Evolutionary conservation across 1,140 invertebrate genomes (phyloP).

Genomic region (Ectropis grisescens): DNA sequence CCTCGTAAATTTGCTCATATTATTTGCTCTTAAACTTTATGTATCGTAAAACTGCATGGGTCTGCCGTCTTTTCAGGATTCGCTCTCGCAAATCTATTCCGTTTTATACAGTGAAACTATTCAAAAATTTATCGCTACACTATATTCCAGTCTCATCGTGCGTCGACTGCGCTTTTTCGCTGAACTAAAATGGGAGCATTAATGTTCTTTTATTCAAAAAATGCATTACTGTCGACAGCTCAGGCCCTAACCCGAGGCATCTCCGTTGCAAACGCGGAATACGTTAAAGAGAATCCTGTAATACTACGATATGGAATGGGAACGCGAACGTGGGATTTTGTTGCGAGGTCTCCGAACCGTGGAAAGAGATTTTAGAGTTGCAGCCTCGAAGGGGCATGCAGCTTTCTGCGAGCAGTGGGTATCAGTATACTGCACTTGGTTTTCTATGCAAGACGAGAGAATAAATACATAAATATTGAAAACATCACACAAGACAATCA

Average conservation of each 20-base stretch:
- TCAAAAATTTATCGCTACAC: slow-evolving; percentile 18
- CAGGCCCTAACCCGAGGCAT: slow-evolving; percentile 27
- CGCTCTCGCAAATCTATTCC: too few species aligned
- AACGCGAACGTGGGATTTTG: slow-evolving; percentile 51
- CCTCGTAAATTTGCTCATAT: slow-evolving; percentile 15
- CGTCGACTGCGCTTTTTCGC: slow-evolving; percentile 25
- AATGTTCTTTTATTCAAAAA: slow-evolving; percentile 57
- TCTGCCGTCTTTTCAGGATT: too few species aligned
- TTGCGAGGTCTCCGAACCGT: too few species aligned
- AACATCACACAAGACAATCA: too few species aligned
- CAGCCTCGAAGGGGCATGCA: slow-evolving; percentile 25
- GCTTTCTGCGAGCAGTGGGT: slow-evolving; percentile 32
- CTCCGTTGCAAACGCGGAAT: slow-evolving; percentile 36
- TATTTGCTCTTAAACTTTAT: slow-evolving; percentile 28
- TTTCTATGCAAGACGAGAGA: slow-evolving; percentile 35
- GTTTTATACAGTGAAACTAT: slow-evolving; percentile 14
- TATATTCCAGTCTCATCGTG: too few species aligned
- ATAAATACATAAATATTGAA: slow-evolving; percentile 18
- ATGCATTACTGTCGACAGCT: slow-evolving; percentile 38
- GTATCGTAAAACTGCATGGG: slow-evolving; percentile 31
- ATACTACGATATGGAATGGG: slow-evolving; percentile 37
- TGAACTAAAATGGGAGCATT: too few species aligned
- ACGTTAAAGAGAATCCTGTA: slow-evolving; percentile 37
- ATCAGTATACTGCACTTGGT: slow-evolving; percentile 20
- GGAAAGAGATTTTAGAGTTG: too few species aligned